Conservation (phyloP, 2,888 invertebrate genomes). For the Acleris emargana region DNA sequence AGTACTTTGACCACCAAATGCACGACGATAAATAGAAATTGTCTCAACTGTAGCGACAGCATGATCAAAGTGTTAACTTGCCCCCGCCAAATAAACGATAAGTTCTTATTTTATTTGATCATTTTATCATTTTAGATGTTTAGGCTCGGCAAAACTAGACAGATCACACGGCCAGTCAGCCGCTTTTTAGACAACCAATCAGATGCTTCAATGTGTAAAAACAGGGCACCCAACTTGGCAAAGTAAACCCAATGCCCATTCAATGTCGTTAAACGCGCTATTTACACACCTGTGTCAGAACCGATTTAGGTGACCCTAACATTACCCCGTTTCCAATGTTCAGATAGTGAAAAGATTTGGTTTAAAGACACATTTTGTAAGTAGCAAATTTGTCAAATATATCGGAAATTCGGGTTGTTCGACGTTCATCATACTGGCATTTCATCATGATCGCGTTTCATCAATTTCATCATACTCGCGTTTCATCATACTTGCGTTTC, state of each 20-base stretch:
- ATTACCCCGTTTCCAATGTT: too few species aligned
- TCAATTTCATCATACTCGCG: too few species aligned
- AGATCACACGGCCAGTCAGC: slow-evolving; percentile 67
- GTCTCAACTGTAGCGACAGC: slow-evolving; percentile 69
- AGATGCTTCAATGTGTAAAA: slow-evolving; percentile 73
- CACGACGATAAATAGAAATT: slow-evolving; percentile 65
- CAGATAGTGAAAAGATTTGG: too few species aligned
- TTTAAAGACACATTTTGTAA: too few species aligned
- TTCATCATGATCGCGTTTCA: too few species aligned
- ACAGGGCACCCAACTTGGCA: slow-evolving; percentile 56
- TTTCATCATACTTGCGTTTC: too few species aligned
- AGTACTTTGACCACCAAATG: slow-evolving; percentile 74
- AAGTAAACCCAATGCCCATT: slow-evolving; percentile 33
- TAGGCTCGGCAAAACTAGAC: slow-evolving; percentile 47
- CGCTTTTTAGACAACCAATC: slow-evolving; percentile 76
- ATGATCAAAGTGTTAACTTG: slow-evolving; percentile 54
- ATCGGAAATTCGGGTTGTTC: too few species aligned
- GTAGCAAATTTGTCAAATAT: too few species aligned
- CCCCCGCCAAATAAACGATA: slow-evolving; percentile 40
- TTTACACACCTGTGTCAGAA: too few species aligned
- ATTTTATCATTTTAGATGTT: slow-evolving; percentile 53
- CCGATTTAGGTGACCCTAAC: too few species aligned
- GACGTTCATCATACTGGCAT: too few species aligned
- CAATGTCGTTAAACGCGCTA: too few species aligned
- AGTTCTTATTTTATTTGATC: slow-evolving; percentile 59